Evolutionary conservation across 1,140 invertebrate species (phyloP).

Genomic region (Diachasmimorpha longicaudata): DNA sequence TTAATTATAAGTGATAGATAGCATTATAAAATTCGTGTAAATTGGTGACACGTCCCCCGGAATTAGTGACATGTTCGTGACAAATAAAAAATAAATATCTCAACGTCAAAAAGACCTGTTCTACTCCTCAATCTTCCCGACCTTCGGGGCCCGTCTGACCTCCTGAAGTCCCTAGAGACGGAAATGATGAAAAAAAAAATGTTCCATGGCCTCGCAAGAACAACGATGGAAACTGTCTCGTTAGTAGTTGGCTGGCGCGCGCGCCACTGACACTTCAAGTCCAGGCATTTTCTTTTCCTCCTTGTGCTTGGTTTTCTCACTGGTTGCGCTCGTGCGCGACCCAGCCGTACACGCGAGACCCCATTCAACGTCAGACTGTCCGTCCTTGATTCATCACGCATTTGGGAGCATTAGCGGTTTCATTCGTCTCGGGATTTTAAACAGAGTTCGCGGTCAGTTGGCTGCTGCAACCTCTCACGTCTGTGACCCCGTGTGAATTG

Average conservation of each 20-base stretch:
- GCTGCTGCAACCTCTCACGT: background rate
- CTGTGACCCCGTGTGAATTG: background rate
- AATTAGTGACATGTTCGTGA: no score
- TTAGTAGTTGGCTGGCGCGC: slow-evolving; percentile 34
- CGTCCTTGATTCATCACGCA: background rate
- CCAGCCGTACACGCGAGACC: background rate
- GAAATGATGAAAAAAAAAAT: background rate
- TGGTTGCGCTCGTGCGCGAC: background rate
- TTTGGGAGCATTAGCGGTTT: slow-evolving; percentile 4
- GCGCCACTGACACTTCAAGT: slow-evolving; percentile 3
- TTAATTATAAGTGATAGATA: no score
- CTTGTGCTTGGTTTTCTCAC: background rate
- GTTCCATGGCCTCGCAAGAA: background rate
- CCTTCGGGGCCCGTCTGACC: no score
- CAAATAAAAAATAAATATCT: no score
- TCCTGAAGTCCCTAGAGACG: no score
- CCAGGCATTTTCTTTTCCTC: background rate
- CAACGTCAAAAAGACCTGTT: no score
- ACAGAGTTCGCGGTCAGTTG: background rate
- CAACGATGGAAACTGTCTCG: slow-evolving; percentile 38
- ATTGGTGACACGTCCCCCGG: no score
- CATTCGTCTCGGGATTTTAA: background rate
- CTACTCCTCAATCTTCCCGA: no score
- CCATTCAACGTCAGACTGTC: background rate
- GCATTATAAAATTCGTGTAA: no score